Evolutionary conservation across 1,140 invertebrate species (phyloP).

Genomic region (Brachionus rotundiformis): DNA sequence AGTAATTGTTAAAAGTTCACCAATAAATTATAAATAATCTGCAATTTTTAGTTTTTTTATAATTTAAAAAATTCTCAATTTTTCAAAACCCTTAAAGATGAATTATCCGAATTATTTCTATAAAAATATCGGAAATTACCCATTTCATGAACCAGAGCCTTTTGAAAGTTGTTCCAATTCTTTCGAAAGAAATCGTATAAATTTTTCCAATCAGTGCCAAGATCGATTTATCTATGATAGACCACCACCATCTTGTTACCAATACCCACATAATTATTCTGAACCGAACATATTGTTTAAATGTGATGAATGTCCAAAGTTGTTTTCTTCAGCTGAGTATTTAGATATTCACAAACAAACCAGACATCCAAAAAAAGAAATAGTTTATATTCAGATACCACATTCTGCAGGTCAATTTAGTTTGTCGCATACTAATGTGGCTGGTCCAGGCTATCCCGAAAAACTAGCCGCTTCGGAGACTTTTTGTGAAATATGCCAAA

Average conservation of each 20-base stretch:
- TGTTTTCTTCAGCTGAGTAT: constrained; percentile 3
- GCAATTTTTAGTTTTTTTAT: too few species aligned
- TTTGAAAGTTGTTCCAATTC: background rate
- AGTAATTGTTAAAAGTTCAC: background rate
- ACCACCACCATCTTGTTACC: background rate
- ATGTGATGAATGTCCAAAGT: constrained; percentile 19
- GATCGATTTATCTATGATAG: background rate
- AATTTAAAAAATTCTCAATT: background rate
- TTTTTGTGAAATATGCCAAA: constrained; percentile 64
- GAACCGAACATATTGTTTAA: background rate
- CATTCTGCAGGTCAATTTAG: background rate
- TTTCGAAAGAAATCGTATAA: background rate
- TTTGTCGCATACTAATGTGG: background rate
- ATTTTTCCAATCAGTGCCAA: background rate
- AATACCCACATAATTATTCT: background rate
- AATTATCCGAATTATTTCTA: background rate
- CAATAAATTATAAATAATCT: background rate
- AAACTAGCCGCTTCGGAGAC: constrained; percentile 55
- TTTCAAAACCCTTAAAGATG: background rate
- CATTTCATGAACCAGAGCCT: background rate
- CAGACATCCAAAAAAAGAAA: constrained; percentile 7
- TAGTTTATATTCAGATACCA: background rate
- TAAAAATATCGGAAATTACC: background rate
- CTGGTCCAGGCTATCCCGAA: background rate
- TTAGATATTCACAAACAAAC: background rate